Evolutionary conservation across 2,113 vertebrate species (phyloP), one percentile per base, ranked within the genome.

Genomic region (Cranoglanis bouderius): DNA sequence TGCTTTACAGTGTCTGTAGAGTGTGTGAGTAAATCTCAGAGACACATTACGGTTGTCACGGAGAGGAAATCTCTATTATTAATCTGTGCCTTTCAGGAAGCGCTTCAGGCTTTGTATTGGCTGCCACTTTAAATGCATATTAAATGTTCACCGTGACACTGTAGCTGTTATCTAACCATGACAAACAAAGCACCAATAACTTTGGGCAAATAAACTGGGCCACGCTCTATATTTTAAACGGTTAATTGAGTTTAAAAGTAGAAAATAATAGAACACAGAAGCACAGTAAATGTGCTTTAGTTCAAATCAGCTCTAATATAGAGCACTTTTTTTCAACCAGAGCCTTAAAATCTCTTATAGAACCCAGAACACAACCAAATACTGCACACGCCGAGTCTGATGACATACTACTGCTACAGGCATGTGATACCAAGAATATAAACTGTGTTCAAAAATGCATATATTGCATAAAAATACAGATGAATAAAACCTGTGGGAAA

Each of bases 271-370:
- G 5, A 87, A 43, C 32, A 75, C 29, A n/a, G 51, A 40, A 67
- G 85, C 90, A 90, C 89, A 38, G 46, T 77, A 74, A 91, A 89
- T 65, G 87, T 77, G 89, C 85, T 67, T 75, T 61, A 82, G 29
- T 57, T 40, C 55, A 86, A 74, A 88, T 87, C 43, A 84, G 85
- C 90, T 91, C 90, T 91, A 91, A 90, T 80, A 87, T 91, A 91
- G 90, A 91, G 90, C 87, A 67, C 38, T 43, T 19, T 80, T 80
- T 51, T n/a, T 38, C 6, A 59, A 43, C 77, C 38, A 24, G 24
- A 40, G 59, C 61, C 59, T 85, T 35, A 70, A 57, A 2, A 63
- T 65, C 38, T 72, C 46, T 7, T 29, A 2, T 5, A 49, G 24
- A 51, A 18, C 74, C 35, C 53, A 77, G 70, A 84, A 9, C 38